phyloP scores from a whole-genome alignment of 2,888 invertebrate species.

The Sminthurinus aureus region DNA sequence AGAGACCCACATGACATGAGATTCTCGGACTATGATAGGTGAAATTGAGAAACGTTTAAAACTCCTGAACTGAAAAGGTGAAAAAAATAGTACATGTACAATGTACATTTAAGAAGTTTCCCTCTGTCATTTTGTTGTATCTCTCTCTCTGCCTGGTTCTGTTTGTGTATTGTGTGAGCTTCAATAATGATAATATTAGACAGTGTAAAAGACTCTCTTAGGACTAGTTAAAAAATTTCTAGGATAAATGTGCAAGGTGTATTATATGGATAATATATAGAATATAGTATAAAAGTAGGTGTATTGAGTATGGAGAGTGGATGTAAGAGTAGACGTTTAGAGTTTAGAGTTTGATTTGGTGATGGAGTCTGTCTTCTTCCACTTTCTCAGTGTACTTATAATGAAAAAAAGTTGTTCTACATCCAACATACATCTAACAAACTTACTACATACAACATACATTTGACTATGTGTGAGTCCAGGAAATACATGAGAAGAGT shows the following conservation, averaged over 20 bases:
- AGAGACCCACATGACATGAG: neutral
- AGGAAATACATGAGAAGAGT: conserved; percentile 25
- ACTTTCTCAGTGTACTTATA: neutral
- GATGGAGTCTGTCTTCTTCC: neutral
- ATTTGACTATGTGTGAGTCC: conserved; percentile 31
- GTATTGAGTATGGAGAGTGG: neutral
- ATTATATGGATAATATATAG: too few relatives aligned
- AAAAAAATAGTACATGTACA: too few relatives aligned
- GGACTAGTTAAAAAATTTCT: too few relatives aligned
- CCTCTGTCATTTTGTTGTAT: too few relatives aligned
- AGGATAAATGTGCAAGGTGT: too few relatives aligned
- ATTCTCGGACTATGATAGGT: neutral
- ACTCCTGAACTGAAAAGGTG: neutral
- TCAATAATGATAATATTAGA: too few relatives aligned
- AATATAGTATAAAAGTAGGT: neutral
- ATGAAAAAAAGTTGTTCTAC: conserved; percentile 1
- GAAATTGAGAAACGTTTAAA: neutral
- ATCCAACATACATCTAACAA: neutral
- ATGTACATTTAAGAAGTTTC: too few relatives aligned
- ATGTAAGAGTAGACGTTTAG: neutral
- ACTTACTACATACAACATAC: too few relatives aligned
- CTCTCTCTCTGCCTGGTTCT: too few relatives aligned
- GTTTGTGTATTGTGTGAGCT: too few relatives aligned
- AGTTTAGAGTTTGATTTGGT: neutral
- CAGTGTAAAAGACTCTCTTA: too few relatives aligned